phyloP scores from a whole-genome alignment of 1,140 invertebrate species.

The Bombus sylvicola region DNA sequence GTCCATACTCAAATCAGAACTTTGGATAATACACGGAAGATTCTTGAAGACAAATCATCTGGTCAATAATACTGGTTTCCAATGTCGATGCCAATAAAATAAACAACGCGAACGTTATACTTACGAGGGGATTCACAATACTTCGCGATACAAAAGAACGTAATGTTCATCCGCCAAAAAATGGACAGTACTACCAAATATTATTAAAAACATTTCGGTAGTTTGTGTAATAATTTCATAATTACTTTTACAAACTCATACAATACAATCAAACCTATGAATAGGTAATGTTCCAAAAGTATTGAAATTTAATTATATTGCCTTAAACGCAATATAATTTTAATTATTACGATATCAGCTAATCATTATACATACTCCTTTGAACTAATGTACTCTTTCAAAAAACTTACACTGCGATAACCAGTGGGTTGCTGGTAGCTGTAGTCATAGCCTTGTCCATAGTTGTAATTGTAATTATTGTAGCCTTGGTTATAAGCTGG shows the following conservation, averaged over 20 bases:
- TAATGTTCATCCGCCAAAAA: constrained; percentile 33
- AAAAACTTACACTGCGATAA: constrained; percentile 80
- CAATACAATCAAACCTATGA: background rate
- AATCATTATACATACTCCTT: background rate
- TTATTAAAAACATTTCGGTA: constrained; percentile 41
- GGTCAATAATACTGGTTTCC: constrained; percentile 69
- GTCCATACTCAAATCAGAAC: constrained; percentile 67
- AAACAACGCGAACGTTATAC: constrained; percentile 69
- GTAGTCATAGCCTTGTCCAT: constrained; percentile 78
- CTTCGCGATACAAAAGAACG: constrained; percentile 42
- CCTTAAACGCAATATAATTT: background rate
- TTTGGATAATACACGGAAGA: constrained; percentile 68
- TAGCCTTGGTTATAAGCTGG: constrained; percentile 76
- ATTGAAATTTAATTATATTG: constrained; percentile 13
- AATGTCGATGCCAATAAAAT: constrained; percentile 67
- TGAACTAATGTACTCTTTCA: constrained; percentile 5
- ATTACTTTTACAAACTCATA: constrained; percentile 18
- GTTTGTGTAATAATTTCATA: background rate
- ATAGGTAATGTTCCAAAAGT: background rate
- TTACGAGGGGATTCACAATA: constrained; percentile 63
- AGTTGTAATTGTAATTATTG: constrained; percentile 78
- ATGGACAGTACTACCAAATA: constrained; percentile 39
- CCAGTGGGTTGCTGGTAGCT: constrained; percentile 74
- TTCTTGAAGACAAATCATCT: constrained; percentile 69
- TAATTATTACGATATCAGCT: background rate